These are phyloP conservation scores for Rhynchonycteris naso DNA, from an alignment of 2,797 vertebrate species.

Conservation along the genomic window DNA sequence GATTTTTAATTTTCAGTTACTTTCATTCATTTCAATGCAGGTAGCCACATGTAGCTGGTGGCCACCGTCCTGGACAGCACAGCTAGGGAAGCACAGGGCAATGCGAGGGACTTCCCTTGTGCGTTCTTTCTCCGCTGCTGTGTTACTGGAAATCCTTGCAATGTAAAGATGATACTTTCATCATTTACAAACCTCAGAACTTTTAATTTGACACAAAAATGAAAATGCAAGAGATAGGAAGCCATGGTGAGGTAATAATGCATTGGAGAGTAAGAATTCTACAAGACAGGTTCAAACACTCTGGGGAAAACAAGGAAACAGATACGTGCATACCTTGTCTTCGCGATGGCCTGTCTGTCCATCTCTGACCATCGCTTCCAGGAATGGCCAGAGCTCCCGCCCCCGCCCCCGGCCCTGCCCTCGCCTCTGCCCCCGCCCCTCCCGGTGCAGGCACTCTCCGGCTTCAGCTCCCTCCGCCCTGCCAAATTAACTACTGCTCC, in stretches of 20 bases:
- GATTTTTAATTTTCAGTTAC: constrained; percentile 13
- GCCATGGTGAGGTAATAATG: neutral
- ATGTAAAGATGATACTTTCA: neutral
- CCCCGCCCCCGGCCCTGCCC: neutral
- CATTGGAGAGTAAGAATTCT: neutral
- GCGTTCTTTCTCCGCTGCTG: neutral
- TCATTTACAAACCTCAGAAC: neutral
- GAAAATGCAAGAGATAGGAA: constrained; percentile 14
- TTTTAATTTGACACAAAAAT: neutral
- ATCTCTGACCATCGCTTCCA: neutral
- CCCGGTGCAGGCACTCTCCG: neutral
- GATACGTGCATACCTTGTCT: neutral
- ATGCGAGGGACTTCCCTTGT: neutral
- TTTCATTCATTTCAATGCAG: constrained; percentile 47
- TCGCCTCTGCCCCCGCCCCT: neutral
- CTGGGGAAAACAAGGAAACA: neutral
- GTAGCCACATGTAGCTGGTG: neutral
- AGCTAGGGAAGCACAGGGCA: neutral
- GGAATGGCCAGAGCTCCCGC: neutral
- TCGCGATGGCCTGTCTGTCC: neutral
- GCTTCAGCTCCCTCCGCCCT: neutral
- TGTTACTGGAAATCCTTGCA: neutral
- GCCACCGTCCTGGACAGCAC: neutral
- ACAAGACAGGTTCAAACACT: neutral
- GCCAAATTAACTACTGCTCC: neutral